Evolutionary conservation across 2,888 invertebrate genomes (phyloP).

Genomic region (Empis livida): DNA sequence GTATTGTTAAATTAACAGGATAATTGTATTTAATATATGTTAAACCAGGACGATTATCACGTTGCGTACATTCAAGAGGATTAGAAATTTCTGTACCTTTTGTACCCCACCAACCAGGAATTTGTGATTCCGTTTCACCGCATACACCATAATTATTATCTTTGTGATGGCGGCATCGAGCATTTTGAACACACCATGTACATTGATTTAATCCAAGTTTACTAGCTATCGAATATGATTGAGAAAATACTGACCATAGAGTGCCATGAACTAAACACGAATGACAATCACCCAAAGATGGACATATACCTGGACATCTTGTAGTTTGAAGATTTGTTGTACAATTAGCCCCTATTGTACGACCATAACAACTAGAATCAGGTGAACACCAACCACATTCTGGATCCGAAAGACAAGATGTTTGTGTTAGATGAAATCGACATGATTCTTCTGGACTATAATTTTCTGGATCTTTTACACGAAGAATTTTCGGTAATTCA

Average conservation of each 20-base stretch:
- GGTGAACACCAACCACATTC: conserved; percentile 92
- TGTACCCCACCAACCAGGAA: conserved; percentile 83
- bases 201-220: conserved; percentile 69
- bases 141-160: conserved; percentile 58
- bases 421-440: conserved; percentile 56
- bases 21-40: conserved; percentile 80
- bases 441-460: conserved; percentile 67
- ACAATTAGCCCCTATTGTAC: conserved; percentile 77
- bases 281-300: conserved; percentile 77
- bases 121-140: conserved; percentile 69
- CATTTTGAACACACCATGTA: conserved; percentile 89
- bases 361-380: conserved; percentile 66
- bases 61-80: conserved; percentile 63
- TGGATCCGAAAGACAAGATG: conserved; percentile 76
- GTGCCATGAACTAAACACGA: conserved; percentile 68
- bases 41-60: conserved; percentile 73
- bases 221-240: conserved; percentile 49
- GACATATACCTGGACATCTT: conserved; percentile 79
- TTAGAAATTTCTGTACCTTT: conserved; percentile 62
- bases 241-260: conserved; percentile 23
- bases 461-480: conserved; percentile 48
- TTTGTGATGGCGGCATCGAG: conserved; percentile 75
- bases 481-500: conserved; percentile 71
- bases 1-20: conserved; percentile 76
- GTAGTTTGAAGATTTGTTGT: conserved; percentile 83